phyloP scores from a whole-genome alignment of 2,113 vertebrate genomes.

The Bujurquina vittata region DNA sequence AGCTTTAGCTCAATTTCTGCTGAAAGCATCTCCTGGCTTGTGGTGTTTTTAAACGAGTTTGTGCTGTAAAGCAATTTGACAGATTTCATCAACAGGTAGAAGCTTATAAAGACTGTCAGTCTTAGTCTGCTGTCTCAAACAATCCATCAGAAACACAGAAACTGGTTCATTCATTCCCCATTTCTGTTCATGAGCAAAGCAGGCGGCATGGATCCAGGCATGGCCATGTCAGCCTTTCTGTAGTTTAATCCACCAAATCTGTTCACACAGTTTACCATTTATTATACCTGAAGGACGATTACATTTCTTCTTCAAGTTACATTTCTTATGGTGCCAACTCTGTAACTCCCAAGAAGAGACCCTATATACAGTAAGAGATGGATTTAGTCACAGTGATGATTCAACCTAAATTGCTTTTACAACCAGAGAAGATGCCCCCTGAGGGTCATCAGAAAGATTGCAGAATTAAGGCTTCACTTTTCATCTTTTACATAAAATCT shows the following conservation, averaged over 20 bases:
- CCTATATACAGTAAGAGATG: not conserved
- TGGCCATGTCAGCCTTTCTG: not conserved
- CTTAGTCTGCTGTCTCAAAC: not conserved
- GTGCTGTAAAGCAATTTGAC: not conserved
- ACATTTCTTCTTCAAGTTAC: too few species aligned
- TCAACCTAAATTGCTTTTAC: too few species aligned
- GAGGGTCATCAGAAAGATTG: not conserved
- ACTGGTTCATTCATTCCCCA: not conserved
- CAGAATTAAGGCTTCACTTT: not conserved
- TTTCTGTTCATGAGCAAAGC: not conserved
- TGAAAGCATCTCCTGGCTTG: not conserved
- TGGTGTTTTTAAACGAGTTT: conserved; percentile 9
- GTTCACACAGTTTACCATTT: not conserved
- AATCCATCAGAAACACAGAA: not conserved
- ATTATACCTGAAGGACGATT: not conserved
- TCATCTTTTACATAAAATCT: not conserved
- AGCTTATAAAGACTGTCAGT: not conserved
- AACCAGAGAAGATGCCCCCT: too few species aligned
- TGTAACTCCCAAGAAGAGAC: not conserved
- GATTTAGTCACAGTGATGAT: too few species aligned
- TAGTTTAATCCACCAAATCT: not conserved
- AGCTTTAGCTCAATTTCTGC: conserved; percentile 30
- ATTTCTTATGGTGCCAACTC: not conserved
- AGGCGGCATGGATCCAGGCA: not conserved
- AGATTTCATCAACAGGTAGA: not conserved